Evolutionary conservation across 2,888 invertebrate genomes (phyloP), one percentile per base, ranked within the genome.

Genomic region (Athalia cordata): DNA sequence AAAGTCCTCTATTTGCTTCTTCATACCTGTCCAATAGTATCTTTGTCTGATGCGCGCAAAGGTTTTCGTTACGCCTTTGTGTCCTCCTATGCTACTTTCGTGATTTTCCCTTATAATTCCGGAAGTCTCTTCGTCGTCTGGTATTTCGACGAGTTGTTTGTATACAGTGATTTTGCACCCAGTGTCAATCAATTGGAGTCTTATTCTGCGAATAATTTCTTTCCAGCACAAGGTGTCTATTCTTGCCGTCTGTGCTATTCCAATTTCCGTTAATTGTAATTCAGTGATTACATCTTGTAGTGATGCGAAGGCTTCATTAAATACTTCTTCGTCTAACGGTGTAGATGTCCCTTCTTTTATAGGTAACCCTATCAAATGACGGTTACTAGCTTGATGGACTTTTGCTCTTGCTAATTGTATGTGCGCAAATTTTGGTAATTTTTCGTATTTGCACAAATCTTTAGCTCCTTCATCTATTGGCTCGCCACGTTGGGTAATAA

Each of bases 1-100:
- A 4, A 80, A 9, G 6, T 61, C 13, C 57, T 81, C 79, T 5
- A 80, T 68, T 1, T 79, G 79, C 49, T 6, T 4, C 7, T 78
- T 75, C 65, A 78, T 45, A 29, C 75, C 64, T 47, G 47, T 9
- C 65, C 72, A 80, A 15, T 62, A 67, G 29, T 62, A 78, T 43
- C 45, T 59, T 29, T 78, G 49, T 43, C 79, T 59, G 0, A 81
- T 59, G 57, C 80, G 57, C 15, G 77, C 57, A n/a, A 74, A 81
- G 0, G 80, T 80, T 67, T 80, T 80, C 0, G 74, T 79, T 0
- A 77, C 65, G 3, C 80, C 80, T 43, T 80, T 79, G 6, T 81
- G 81, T 13, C 81, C 80, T 29, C 77, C 80, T 9, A 80, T 1
- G 2, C 62, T 50, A 6, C 61, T 50, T 0, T 5, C 55, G 49